These are phyloP conservation scores for Epistrophella euchroma DNA, from an alignment of 2,888 invertebrate genomes.

Conservation along the genomic window DNA sequence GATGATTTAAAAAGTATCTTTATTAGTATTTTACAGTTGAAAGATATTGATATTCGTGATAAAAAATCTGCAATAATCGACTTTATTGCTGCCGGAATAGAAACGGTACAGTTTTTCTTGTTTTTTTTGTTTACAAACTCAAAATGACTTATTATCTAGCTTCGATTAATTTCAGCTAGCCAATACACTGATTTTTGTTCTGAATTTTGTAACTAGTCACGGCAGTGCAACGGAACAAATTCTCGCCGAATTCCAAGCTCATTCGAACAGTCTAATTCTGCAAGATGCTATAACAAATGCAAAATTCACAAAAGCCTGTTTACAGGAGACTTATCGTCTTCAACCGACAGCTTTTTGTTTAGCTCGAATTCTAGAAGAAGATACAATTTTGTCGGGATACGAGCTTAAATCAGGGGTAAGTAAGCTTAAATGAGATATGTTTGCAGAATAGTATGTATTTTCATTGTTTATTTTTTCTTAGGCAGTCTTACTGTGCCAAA, in stretches of 20 bases:
- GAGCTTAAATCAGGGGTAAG: conserved; percentile 90
- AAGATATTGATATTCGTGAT: conserved; percentile 90
- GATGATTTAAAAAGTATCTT: conserved; percentile 90
- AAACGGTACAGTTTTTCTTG: conserved; percentile 91
- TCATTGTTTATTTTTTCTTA: conserved; percentile 80
- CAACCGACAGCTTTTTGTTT: conserved; percentile 91
- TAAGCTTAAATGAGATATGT: conserved; percentile 83
- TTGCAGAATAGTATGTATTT: neutral
- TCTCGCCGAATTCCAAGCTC: conserved; percentile 86
- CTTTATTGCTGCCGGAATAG: conserved; percentile 94
- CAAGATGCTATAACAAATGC: conserved; percentile 87
- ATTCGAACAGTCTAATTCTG: conserved; percentile 85
- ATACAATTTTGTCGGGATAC: conserved; percentile 89
- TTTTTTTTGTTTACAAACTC: conserved; percentile 3
- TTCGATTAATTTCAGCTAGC: conserved; percentile 86
- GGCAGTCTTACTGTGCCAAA: conserved; percentile 92
- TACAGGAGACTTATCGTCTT: conserved; percentile 88
- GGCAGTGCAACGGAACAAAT: conserved; percentile 88
- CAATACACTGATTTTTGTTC: conserved; percentile 91
- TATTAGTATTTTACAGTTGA: conserved; percentile 89
- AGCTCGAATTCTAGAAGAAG: conserved; percentile 90
- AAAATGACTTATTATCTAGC: neutral
- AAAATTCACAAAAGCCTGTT: conserved; percentile 91
- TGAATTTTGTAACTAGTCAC: conserved; percentile 90
- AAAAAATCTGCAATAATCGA: conserved; percentile 94